A percentile compares a stretch with the other conserved stretches of the same genome.
phyloP scores from a whole-genome alignment of 2,888 invertebrate species.

The Nephrotoma guestfalica region DNA sequence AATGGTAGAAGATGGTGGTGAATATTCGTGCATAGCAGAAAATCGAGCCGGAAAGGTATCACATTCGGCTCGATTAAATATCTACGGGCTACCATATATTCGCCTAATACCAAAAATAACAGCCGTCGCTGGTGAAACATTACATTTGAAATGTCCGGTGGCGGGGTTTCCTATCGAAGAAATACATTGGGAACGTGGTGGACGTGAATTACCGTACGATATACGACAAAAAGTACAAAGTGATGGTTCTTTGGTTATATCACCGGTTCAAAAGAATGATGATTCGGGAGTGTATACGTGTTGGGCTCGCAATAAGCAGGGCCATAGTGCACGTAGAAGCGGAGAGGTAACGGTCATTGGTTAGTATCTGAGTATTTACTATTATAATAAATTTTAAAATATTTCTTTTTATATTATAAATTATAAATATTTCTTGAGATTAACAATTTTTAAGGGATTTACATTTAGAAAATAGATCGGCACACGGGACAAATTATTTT shows the following conservation, averaged over 20 bases:
- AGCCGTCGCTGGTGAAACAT: conserved; percentile 61
- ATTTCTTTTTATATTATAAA: background rate
- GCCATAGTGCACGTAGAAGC: conserved; percentile 55
- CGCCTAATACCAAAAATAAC: conserved; percentile 67
- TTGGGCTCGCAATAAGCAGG: conserved; percentile 63
- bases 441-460: background rate
- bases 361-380: conserved; percentile 31
- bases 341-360: conserved; percentile 65
- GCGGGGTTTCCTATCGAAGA: conserved; percentile 70
- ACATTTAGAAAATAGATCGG: background rate
- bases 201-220: conserved; percentile 61
- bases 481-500: background rate
- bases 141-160: conserved; percentile 64
- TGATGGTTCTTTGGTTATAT: conserved; percentile 61
- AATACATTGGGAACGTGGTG: conserved; percentile 64
- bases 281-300: conserved; percentile 71
- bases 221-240: conserved; percentile 57
- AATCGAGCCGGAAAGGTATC: conserved; percentile 58
- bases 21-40: conserved; percentile 60
- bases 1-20: conserved; percentile 65
- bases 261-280: conserved; percentile 56
- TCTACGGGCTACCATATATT: conserved; percentile 69
- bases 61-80: conserved; percentile 62
- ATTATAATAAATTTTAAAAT: background rate
- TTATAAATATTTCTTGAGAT: background rate